Base-by-base conservation (phyloP, 2,113 vertebrate species). In the Eptesicus fuscus region DNA sequence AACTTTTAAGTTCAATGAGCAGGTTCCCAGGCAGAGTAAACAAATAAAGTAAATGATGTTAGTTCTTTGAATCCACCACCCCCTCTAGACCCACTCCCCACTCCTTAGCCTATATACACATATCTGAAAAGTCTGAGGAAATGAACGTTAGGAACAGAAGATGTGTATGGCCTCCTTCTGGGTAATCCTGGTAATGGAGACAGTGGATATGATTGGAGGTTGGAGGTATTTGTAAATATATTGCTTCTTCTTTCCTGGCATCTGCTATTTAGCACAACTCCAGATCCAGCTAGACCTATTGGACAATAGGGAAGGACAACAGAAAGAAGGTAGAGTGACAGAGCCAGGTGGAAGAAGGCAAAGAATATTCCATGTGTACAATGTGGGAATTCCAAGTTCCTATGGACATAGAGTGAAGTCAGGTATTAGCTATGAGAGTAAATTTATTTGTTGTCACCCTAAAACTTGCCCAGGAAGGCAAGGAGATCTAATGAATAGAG, bases 1-100 rank as follows among this genome's bases (percentile, higher is more conserved):
- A 59, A 95, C n/a, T 71, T 87, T 17, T 71, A 17, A n/a, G 40
- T 95, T 95, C 51, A 93, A 59, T 84, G 49, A 90, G 0, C 14
- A 91, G 9, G 17, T 8, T 14, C 40, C 14, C 4, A 49, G 7
- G 51, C 42, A 91, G 5, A 88, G 16, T 28, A 9, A 18, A 90
- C 28, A 90, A 90, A 40, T 37, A 32, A 74, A 91, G 8, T 65
- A 40, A 83, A 35, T 40, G n/a, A 65, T 16, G 28, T 73, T 32
- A 88, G 32, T 86, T 94, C 74, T 83, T 13, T 22, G 11, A 87
- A 25, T 32, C 7, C 2, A 71, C 2, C 23, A 51, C 10, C 2
- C 0, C 9, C 12, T 37, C 4, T 14, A 11, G 5, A 8, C 8
- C n/a, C 22, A 14, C 1, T 67, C 22, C 18, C 20, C 20, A 40